Percentiles rank a stretch among this genome's conserved stretches.
Conservation (phyloP, 2,888 invertebrate species). For the Perdita meconis region DNA sequence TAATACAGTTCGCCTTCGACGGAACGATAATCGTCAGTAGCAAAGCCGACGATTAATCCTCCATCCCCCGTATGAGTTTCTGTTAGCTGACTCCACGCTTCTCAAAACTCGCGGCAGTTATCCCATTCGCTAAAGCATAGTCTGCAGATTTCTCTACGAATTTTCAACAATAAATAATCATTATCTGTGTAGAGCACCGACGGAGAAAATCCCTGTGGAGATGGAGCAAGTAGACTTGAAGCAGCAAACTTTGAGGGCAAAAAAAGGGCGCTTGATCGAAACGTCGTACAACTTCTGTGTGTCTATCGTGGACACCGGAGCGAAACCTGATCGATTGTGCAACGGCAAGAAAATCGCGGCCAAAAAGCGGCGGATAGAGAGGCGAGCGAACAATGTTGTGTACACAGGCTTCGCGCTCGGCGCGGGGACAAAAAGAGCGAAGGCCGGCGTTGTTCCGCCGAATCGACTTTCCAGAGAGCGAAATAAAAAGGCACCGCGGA, state of each 20-base stretch:
- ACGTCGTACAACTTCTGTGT: neutral
- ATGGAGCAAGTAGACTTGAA: conserved; percentile 3
- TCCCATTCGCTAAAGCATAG: too few species aligned
- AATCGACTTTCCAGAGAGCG: conserved; percentile 56
- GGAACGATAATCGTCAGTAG: too few species aligned
- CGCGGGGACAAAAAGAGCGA: conserved; percentile 43
- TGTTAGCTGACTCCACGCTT: too few species aligned
- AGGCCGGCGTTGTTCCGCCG: conserved; percentile 51
- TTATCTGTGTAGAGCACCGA: too few species aligned
- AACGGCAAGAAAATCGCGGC: conserved; percentile 31
- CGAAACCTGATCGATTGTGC: conserved; percentile 24
- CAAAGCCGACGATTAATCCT: too few species aligned
- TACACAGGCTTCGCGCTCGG: conserved; percentile 24
- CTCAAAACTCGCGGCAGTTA: too few species aligned
- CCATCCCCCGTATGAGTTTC: too few species aligned
- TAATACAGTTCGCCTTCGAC: too few species aligned
- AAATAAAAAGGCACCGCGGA: conserved; percentile 26
- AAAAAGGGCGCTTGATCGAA: neutral
- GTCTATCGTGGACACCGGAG: conserved; percentile 22
- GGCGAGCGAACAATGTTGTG: conserved; percentile 22
- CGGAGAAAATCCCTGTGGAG: neutral
- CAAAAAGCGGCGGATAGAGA: conserved; percentile 21
- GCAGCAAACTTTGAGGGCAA: neutral
- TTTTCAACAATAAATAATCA: too few species aligned
- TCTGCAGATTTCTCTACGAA: too few species aligned